A percentile compares a stretch with the other conserved stretches of the same genome.
Evolutionary conservation across 2,113 vertebrate species (phyloP).

Genomic region (Talpa occidentalis): DNA sequence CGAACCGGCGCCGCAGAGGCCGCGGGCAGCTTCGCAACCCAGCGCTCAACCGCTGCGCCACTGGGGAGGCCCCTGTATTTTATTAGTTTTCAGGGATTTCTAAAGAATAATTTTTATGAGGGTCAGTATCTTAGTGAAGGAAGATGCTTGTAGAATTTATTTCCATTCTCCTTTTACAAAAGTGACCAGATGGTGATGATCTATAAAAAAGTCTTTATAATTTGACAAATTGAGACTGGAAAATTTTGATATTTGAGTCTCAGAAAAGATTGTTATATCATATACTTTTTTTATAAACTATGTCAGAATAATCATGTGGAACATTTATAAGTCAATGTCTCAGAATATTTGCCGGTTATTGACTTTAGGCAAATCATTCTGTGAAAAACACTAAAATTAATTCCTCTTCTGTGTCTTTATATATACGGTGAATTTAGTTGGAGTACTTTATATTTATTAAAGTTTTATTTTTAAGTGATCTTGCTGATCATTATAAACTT

Average conservation of each 20-base stretch:
- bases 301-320: neutral
- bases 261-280: neutral
- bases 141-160: neutral
- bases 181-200: neutral
- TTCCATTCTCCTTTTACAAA: neutral
- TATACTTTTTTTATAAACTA: neutral
- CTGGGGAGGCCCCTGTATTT: too few species aligned
- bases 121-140: neutral
- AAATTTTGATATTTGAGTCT: neutral
- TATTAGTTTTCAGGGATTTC: neutral
- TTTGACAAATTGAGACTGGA: conserved; percentile 20
- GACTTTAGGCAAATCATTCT: neutral
- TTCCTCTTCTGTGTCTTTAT: neutral
- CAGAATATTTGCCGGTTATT: neutral
- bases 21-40: too few species aligned
- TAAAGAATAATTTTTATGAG: neutral
- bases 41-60: too few species aligned
- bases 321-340: neutral
- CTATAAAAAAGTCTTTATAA: neutral
- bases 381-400: neutral
- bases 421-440: neutral
- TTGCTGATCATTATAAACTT: too few species aligned
- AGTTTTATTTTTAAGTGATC: too few species aligned
- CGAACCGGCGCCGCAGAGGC: too few species aligned
- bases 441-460: conserved; percentile 2